Percentiles rank a stretch among this genome's conserved stretches.
Evolutionary conservation across 1,140 invertebrate species (phyloP).

Genomic region (Pemphigus obesinymphae): DNA sequence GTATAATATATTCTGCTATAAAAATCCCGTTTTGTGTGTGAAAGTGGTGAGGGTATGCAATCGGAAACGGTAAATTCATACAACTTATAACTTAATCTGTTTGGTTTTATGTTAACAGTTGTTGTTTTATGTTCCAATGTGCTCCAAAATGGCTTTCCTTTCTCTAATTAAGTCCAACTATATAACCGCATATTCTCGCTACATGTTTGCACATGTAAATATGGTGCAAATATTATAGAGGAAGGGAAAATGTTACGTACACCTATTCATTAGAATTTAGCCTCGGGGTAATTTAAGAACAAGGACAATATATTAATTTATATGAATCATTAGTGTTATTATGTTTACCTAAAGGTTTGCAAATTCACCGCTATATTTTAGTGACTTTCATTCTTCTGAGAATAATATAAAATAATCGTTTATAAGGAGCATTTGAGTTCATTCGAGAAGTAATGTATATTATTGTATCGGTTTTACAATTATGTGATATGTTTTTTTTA

Average conservation of each 20-base stretch:
- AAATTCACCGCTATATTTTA: not conserved
- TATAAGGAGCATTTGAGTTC: too few species aligned
- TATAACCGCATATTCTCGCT: not conserved
- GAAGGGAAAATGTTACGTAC: not conserved
- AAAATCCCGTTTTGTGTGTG: not conserved
- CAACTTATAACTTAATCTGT: conserved; percentile 9
- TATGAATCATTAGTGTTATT: too few species aligned
- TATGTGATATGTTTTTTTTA: not conserved
- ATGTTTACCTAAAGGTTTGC: not conserved
- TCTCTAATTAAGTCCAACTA: conserved; percentile 19
- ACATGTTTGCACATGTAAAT: not conserved
- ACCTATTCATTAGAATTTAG: not conserved
- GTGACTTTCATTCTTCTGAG: not conserved
- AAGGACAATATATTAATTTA: not conserved
- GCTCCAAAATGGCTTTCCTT: not conserved
- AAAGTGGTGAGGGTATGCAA: not conserved
- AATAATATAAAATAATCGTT: too few species aligned
- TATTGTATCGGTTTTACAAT: not conserved
- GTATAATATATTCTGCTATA: not conserved
- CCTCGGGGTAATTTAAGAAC: not conserved
- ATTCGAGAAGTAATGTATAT: too few species aligned
- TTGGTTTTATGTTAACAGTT: conserved; percentile 1
- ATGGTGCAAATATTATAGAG: conserved; percentile 4
- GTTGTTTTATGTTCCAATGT: not conserved
- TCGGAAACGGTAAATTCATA: conserved; percentile 1